These are phyloP conservation scores for Scolanthus callimorphus DNA, from an alignment of 92 coral and sea anemone species.

Conservation along the genomic window DNA sequence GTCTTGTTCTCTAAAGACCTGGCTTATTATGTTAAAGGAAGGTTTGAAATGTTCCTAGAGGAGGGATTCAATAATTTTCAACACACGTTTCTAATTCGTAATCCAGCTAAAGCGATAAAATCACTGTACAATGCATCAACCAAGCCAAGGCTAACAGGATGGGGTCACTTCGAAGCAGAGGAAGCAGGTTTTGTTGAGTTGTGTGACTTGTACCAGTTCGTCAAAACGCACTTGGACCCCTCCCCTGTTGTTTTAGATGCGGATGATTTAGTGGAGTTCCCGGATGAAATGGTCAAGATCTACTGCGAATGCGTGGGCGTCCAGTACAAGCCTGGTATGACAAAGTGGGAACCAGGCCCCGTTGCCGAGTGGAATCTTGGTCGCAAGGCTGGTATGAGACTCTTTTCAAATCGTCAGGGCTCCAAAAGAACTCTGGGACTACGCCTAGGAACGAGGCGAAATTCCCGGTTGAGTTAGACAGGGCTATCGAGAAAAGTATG, in stretches of 20 bases:
- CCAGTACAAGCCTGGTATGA: constrained; percentile 17
- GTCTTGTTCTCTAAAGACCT: constrained; percentile 22
- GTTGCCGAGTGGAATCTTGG: constrained; percentile 25
- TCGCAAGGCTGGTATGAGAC: constrained; percentile 32
- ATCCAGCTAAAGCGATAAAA: constrained; percentile 6
- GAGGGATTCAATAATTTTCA: constrained; percentile 15
- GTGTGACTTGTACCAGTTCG: constrained; percentile 22
- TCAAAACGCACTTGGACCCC: constrained; percentile 5
- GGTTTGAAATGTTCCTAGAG: constrained; percentile 11
- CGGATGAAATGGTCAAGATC: constrained; percentile 29
- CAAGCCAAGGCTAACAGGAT: constrained; percentile 61
- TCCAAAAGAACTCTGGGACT: too few species aligned
- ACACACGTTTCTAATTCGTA: constrained; percentile 25
- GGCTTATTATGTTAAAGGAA: constrained; percentile 8
- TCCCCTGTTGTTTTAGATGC: constrained; percentile 33
- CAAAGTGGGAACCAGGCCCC: constrained; percentile 29
- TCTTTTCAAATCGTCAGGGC: constrained; percentile 23
- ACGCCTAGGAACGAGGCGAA: background rate
- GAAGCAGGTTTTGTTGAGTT: constrained; percentile 11
- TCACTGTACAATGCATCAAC: constrained; percentile 21
- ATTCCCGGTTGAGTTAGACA: constrained; percentile 41
- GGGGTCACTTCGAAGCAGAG: constrained; percentile 28
- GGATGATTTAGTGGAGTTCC: constrained; percentile 35
- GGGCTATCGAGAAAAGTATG: constrained; percentile 42
- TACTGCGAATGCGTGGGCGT: constrained; percentile 35